Evolutionary conservation across 1,140 invertebrate species (phyloP), one percentile per base, ranked within the genome.

Genomic region (Pteromalus puparum): DNA sequence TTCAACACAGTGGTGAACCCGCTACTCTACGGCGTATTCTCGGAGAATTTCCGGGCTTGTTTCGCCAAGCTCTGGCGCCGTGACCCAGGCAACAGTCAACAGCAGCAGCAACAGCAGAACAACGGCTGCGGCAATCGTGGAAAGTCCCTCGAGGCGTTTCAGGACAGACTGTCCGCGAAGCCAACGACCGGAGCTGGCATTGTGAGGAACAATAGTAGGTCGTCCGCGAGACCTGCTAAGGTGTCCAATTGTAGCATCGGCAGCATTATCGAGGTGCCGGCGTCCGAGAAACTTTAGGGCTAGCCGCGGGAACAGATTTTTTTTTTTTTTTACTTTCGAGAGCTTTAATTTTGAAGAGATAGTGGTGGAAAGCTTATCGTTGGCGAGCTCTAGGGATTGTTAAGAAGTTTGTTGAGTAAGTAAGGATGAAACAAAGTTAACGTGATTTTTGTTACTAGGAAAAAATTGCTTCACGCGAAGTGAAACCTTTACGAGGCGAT

Each of bases 1-100:
- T 90, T 96, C 21, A 97, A 96, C 89, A 96, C 95, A 10, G 95
- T 96, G 86, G 95, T 97, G 73, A 97, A 97, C 93, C 97, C 97
- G 1, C 91, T 97, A 21, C 94, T 97, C 21, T 97, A 97, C 88
- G 96, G 96, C 74, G 94, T 97, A 82, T 94, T 97, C 88, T 96
- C 96, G 9, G 96, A 96, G 83, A 96, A 96, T 89, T 97, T 97
- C 90, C 92, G 96, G 87, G 93, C 94, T 78, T 94, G 94, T 88
- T 90, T 94, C 15, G 82, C 89, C 3, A 92, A 92, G 77, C 87
- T 94, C 21, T 94, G 92, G 91, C 83, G 87, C 67, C 86, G 89
- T 15, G 82, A 84, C 10, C 82, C 61, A 30, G 46, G 81, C 83
- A 1, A 85, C 84, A 26, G 81, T 72, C 72, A 87, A 79, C 18